phyloP scores from a whole-genome alignment of 2,888 invertebrate species.

The Danaus chrysippus region DNA sequence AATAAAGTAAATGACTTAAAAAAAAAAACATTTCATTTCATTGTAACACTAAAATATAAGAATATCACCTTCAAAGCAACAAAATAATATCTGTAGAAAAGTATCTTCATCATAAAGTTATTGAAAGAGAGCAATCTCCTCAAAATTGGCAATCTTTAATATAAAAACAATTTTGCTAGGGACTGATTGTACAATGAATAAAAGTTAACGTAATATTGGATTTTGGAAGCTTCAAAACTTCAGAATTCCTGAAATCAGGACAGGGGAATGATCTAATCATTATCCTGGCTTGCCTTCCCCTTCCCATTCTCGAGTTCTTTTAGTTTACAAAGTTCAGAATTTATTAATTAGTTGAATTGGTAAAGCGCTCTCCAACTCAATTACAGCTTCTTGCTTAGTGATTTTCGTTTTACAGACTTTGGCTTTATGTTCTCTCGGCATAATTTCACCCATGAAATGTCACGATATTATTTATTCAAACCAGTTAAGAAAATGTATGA shows the following conservation, averaged over 20 bases:
- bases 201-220: neutral
- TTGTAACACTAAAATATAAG: no score
- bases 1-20: no score
- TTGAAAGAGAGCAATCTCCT: no score
- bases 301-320: conserved; percentile 35
- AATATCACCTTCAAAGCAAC: no score
- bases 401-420: conserved; percentile 25
- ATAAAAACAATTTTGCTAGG: neutral
- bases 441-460: conserved; percentile 24
- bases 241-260: conserved; percentile 22
- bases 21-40: no score
- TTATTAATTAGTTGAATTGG: conserved; percentile 41
- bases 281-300: conserved; percentile 34
- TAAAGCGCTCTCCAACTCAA: conserved; percentile 35
- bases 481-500: neutral
- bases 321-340: conserved; percentile 36
- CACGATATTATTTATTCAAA: neutral
- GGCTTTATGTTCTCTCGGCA: conserved; percentile 25
- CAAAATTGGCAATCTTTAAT: neutral
- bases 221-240: conserved; percentile 10
- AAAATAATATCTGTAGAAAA: no score
- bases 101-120: no score
- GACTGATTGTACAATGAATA: neutral
- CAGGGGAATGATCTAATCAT: conserved; percentile 34
- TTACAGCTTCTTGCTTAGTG: conserved; percentile 28